Percentiles rank a stretch among this genome's conserved stretches.
Evolutionary conservation across 2,113 vertebrate genomes (phyloP).

Genomic region (Calidris pugnax): DNA sequence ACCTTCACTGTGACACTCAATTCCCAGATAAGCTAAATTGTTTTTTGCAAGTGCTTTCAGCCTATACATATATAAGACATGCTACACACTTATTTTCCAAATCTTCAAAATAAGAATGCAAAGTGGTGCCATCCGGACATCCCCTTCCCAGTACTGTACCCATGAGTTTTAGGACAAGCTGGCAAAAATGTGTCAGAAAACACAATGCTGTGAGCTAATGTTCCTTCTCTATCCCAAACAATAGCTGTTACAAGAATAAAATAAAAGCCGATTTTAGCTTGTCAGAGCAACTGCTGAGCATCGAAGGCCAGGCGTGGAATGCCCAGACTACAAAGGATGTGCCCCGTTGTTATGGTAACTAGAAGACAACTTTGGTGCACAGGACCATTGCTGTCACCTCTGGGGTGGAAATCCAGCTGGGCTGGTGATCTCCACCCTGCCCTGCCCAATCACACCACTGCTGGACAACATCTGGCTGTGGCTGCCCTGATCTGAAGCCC

Average conservation of each 20-base stretch:
- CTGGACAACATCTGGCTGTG: not conserved
- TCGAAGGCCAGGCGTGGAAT: not conserved
- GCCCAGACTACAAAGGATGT: conserved; percentile 49
- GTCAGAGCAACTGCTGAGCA: conserved; percentile 31
- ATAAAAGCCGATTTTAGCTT: conserved; percentile 46
- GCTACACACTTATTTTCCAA: not conserved
- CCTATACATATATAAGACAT: not conserved
- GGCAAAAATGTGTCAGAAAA: not conserved
- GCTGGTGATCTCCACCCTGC: not conserved
- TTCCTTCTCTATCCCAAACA: conserved; percentile 25
- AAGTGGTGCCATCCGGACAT: not conserved
- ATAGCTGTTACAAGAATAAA: conserved; percentile 42
- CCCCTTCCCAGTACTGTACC: not conserved
- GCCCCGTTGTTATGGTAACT: conserved; percentile 72
- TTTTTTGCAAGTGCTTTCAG: not conserved
- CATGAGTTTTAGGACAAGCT: conserved; percentile 2
- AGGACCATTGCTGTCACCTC: not conserved
- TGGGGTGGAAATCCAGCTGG: conserved; percentile 14
- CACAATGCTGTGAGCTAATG: not conserved
- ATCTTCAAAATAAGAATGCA: not conserved
- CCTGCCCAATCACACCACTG: not conserved
- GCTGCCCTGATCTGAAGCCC: not conserved
- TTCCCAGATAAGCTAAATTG: not conserved
- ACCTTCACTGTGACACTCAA: not conserved
- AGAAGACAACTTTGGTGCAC: conserved; percentile 49